Evolutionary conservation across 1,140 invertebrate species (phyloP), one percentile per base, ranked within the genome.

Genomic region (Euwallacea fornicatus): DNA sequence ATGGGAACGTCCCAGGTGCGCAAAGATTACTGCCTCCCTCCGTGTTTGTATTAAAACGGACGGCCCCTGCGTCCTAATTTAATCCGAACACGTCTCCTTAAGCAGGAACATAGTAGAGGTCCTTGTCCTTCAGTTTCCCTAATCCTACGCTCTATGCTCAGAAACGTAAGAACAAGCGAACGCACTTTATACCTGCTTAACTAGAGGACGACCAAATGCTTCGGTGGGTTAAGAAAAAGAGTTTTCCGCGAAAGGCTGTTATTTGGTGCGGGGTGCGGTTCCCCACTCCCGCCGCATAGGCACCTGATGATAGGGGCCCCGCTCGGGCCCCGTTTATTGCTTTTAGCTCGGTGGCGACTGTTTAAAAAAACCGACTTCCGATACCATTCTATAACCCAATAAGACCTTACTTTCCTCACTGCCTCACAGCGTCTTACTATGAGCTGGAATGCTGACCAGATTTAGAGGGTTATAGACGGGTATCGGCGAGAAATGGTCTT

Each of bases 191-290:
- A 60, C 43, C 47, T 55, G 16, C 60, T 46, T 43, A 46, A 68
- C 9, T 43, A 67, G 65, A 72, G 66, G 66, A 69, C 60, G 71
- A 73, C 60, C 71, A 73, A 73, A 73, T 64, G 66, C 71, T 62
- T 54, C 46, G 71, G 71, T 68, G 68, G 64, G 71, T 10, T 66
- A 59, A 65, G 67, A 69, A 33, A 71, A 72, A 66, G 54, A 50
- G 44, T 62, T 70, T 65, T 64, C 70, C 70, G 63, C 63, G 70
- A 66, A 72, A 72, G 65, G 70, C 63, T 67, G 70, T 43, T 66
- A 71, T n/a, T 62, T 72, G 70, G 63, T 61, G 63, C 43, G 70
- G 62, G 65, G 70, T 67, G 63, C 70, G 63, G 63, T 42, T 66
- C 64, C 63, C 63, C 63, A 66, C 54, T 66, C 47, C 60, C 70